Conservation (phyloP, 2,797 vertebrate species). For the Silurus aristotelis region DNA sequence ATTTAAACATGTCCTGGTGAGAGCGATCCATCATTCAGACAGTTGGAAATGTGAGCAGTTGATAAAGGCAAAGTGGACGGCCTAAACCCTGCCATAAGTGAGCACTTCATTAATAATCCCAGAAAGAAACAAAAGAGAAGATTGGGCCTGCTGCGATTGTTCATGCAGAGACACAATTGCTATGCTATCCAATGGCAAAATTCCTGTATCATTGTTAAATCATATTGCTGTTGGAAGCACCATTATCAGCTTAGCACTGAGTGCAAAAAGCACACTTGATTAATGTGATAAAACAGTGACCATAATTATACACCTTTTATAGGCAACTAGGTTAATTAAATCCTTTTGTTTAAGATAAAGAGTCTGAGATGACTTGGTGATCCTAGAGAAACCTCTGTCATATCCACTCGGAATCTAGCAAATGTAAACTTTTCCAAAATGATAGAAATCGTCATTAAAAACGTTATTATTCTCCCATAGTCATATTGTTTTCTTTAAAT, state of each 20-base stretch:
- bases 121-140: constrained; percentile 26
- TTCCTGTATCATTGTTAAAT: constrained; percentile 27
- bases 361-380: not conserved
- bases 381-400: not conserved
- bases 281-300: constrained; percentile 25
- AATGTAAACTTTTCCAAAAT: not conserved
- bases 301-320: not conserved
- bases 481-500: not conserved
- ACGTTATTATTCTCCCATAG: not conserved
- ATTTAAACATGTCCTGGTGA: constrained; percentile 28
- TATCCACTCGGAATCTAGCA: constrained; percentile 10
- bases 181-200: constrained; percentile 16
- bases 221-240: constrained; percentile 26
- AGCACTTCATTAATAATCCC: constrained; percentile 40
- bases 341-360: not conserved
- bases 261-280: constrained; percentile 7
- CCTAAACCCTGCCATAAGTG: constrained; percentile 20
- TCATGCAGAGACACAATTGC: constrained; percentile 25
- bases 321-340: not conserved
- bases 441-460: not conserved
- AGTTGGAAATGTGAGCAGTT: constrained; percentile 37
- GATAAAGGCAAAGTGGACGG: constrained; percentile 28
- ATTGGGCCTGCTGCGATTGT: constrained; percentile 4
- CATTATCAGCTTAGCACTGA: not conserved
- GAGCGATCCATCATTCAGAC: constrained; percentile 23